phyloP scores from a whole-genome alignment of 53 echinoderm and acorn worm species.

The Antedon mediterranea region DNA sequence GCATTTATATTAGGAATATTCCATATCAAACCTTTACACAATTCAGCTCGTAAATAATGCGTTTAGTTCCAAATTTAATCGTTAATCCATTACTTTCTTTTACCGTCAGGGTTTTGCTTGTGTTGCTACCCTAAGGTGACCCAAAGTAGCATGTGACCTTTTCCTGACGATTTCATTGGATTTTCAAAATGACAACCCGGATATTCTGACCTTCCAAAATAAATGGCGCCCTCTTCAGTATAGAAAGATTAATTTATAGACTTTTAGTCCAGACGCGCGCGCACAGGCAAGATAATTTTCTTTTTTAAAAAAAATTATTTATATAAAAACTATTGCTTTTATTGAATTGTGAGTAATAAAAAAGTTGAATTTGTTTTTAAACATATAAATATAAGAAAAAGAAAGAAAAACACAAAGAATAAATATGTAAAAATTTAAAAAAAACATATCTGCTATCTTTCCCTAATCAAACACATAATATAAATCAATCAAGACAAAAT shows the following conservation, averaged over 20 bases:
- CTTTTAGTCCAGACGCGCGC: background rate
- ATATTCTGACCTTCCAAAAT: background rate
- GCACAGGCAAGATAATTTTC: too few relatives aligned
- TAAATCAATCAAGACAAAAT: too few relatives aligned
- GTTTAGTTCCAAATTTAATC: background rate
- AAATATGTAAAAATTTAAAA: too few relatives aligned
- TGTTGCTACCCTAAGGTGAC: background rate
- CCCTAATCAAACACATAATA: too few relatives aligned
- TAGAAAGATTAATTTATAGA: background rate
- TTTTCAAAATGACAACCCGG: background rate
- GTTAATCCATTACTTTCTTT: background rate
- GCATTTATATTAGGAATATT: background rate
- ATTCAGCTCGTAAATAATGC: background rate
- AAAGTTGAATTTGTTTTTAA: too few relatives aligned
- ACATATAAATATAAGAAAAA: too few relatives aligned
- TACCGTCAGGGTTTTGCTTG: background rate
- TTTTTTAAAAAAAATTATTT: too few relatives aligned
- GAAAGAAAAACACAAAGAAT: too few relatives aligned
- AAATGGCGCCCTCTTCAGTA: background rate
- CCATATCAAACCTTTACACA: background rate
- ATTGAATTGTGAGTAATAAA: too few relatives aligned
- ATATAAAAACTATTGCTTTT: too few relatives aligned
- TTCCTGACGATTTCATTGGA: background rate
- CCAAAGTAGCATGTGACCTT: background rate
- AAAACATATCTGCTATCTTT: too few relatives aligned